Base-by-base conservation (phyloP, 2,797 vertebrate genomes). In the Eulemur albifrons region DNA sequence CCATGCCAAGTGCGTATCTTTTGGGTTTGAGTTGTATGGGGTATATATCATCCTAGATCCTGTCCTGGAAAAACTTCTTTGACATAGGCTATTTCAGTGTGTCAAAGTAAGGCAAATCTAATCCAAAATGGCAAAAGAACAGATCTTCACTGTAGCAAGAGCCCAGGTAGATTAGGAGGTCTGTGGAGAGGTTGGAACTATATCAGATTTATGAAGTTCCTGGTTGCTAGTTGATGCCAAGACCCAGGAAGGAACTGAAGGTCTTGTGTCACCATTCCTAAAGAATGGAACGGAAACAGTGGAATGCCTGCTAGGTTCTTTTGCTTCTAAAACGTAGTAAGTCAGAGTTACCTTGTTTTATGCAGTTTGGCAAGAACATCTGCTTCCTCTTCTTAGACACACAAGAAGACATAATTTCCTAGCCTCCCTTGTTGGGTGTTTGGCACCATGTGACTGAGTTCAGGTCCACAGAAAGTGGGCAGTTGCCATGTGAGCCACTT, bases 351-450 rank as follows among this genome's bases (percentile, higher is more conserved):
- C 35, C 59, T 65, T 59, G 18, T 43, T 21, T 93, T 17, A 93
- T 79, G 23, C 14, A 27, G 14, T 75, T 94, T 76, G 85, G 35
- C 40, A 90, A 69, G n/a, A 52, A 81, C 18, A 54, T 82, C 92
- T 92, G 38, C 27, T 88, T 97, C 6, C 12, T 95, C 35, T 88
- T 75, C 85, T 89, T 59, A 93, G 75, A 57, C 10, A 38, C 18
- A 35, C 4, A 95, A 20, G 80, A 83, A 48, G 63, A 85, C 17
- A 9, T 48, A 38, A 89, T 90, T 70, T 75, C 43, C 38, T 70
- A 76, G 13, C 0, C 1, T 75, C 17, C 30, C 35, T 85, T 90
- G 30, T 18, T 59, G 72, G 65, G 45, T n/a, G 25, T 83, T 90
- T 75, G 40, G 27, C 50, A 20, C 63, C 45, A 57, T 32, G 30